A percentile compares a stretch with the other conserved stretches of the same genome.
Evolutionary conservation across 2,113 vertebrate genomes (phyloP).

Genomic region (Pyxicephalus adspersus): DNA sequence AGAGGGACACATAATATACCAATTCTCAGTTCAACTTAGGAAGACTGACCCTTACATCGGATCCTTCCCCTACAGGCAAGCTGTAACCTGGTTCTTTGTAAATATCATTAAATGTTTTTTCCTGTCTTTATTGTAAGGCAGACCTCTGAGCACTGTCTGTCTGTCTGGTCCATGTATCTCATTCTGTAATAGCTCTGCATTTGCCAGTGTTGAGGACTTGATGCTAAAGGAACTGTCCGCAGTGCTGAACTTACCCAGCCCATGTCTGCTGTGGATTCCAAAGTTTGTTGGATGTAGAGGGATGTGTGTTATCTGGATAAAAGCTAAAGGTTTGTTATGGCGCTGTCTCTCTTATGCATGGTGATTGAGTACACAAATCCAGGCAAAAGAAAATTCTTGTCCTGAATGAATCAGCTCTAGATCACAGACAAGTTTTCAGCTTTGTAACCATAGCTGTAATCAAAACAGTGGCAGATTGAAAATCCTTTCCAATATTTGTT

Average conservation of each 20-base stretch:
- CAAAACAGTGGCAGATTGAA: neutral
- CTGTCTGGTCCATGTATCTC: conserved; percentile 20
- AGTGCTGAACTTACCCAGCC: conserved; percentile 48
- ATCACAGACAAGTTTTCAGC: conserved; percentile 10
- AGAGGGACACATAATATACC: conserved; percentile 29
- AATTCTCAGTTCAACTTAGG: conserved; percentile 33
- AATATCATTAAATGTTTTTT: neutral
- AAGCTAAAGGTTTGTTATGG: neutral
- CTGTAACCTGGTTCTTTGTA: neutral
- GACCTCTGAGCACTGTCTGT: conserved; percentile 17
- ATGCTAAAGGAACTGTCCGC: conserved; percentile 42
- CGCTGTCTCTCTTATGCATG: neutral
- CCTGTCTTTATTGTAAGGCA: neutral
- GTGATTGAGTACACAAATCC: neutral
- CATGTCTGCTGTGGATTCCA: neutral
- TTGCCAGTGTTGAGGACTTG: conserved; percentile 14
- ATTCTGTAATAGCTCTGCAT: neutral
- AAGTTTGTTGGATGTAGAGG: conserved; percentile 35
- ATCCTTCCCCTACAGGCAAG: conserved; percentile 12
- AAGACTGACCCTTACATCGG: conserved; percentile 18
- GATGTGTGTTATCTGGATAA: neutral
- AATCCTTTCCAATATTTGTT: neutral
- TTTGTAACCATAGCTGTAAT: conserved; percentile 3
- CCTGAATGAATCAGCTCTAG: neutral
- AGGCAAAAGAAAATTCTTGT: neutral